Conservation (phyloP, 2,113 vertebrate species). For the Chaetorhynchus papuensis region DNA sequence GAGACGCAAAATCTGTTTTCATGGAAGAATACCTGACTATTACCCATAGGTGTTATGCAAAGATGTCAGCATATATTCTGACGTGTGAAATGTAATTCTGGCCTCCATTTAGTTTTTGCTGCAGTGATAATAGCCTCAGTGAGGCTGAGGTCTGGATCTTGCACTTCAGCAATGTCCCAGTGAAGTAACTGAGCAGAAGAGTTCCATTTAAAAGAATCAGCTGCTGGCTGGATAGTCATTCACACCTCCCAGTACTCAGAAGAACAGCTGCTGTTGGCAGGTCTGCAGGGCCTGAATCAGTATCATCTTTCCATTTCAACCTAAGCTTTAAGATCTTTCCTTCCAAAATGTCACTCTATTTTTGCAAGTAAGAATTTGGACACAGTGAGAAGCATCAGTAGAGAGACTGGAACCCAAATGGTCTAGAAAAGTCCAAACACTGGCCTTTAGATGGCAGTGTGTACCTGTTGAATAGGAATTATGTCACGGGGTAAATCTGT, state of each 20-base stretch:
- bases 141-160: not conserved
- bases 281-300: not conserved
- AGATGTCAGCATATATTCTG: not conserved
- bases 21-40: not conserved
- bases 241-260: not conserved
- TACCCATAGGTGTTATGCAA: not conserved
- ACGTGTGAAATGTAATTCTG: not conserved
- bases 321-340: not conserved
- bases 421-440: constrained; percentile 10
- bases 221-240: not conserved
- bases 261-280: not conserved
- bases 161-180: not conserved
- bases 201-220: not conserved
- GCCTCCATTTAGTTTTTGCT: not conserved
- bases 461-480: constrained; percentile 62
- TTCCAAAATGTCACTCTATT: not conserved
- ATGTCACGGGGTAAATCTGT: not conserved
- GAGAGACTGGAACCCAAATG: not conserved
- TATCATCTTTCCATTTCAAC: not conserved
- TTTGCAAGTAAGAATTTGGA: not conserved
- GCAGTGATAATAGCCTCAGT: not conserved
- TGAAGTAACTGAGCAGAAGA: not conserved
- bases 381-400: not conserved
- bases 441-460: constrained; percentile 81
- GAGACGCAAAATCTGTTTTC: not conserved